Conservation (phyloP, 2,797 vertebrate species). For the Adrianichthys oophorus region DNA sequence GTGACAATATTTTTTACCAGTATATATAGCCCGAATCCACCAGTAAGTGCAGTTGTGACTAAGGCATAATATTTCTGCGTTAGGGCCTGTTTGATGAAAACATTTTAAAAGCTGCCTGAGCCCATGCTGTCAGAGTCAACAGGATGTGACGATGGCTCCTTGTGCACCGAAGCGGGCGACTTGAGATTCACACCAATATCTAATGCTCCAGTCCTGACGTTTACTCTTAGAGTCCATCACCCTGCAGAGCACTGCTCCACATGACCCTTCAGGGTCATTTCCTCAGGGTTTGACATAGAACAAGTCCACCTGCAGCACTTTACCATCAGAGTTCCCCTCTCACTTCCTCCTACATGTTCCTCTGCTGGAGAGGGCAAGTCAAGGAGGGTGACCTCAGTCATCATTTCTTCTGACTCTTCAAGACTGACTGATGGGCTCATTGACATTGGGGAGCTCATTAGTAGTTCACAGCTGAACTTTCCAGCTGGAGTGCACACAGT, state of each 20-base stretch:
- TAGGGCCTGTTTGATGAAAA: too few relatives aligned
- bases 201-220: not conserved
- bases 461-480: conserved; percentile 51
- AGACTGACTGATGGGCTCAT: conserved; percentile 38
- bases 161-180: too few relatives aligned
- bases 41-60: too few relatives aligned
- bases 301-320: conserved; percentile 17
- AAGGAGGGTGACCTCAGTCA: conserved; percentile 41
- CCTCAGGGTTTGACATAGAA: not conserved
- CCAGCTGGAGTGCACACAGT: conserved; percentile 6
- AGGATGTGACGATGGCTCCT: too few relatives aligned
- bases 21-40: too few relatives aligned
- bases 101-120: too few relatives aligned
- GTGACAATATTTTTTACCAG: too few relatives aligned
- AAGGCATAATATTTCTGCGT: too few relatives aligned
- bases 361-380: conserved; percentile 2
- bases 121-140: too few relatives aligned
- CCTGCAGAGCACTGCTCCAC: not conserved
- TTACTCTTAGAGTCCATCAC: not conserved
- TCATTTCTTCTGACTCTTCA: conserved; percentile 32
- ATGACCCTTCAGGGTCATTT: conserved; percentile 1
- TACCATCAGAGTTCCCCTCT: conserved; percentile 7
- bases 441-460: conserved; percentile 66
- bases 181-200: too few relatives aligned
- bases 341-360: conserved; percentile 11